Base-by-base conservation (phyloP, 37 sponge, comb jelly and placozoan species). In the Amphimedon queenslandica region DNA sequence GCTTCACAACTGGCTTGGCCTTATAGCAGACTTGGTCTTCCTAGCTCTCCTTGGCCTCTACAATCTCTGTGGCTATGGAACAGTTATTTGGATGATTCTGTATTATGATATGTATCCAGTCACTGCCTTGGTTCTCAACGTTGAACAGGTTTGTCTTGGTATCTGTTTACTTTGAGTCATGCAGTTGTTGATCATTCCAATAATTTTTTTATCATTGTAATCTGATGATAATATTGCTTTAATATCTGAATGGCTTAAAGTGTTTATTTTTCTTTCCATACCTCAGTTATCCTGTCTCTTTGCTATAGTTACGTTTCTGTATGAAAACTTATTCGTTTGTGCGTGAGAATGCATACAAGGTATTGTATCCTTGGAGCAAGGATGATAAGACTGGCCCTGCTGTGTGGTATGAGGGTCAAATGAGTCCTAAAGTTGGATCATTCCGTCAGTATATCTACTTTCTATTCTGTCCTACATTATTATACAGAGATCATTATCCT, bases 321-420 rank as follows among this genome's bases (percentile, higher is more conserved):
- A 77, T 93, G 87, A 93, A 93, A 47, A 64, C 77, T 32, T 81
- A 90, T 58, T 89, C 94, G 35, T 93, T 86, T 56, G 47, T 90
- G 34, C 79, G 94, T 31, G 94, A 93, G 75, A 93, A 85, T 75
- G 90, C 83, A 6, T 77, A 79, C 80, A 93, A 92, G 77, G 88
- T 92, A 38, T 58, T 92, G 3, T 66, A 73, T 56, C 92, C 92
- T 8, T 86, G 87, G 84, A 36, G 74, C 43, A 71, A 83, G 33
- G 78, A 80, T 80, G 84, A 86, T 37, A 74, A 74, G 51, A 24
- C 35, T 30, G 90, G 90, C 23, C 90, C 90, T n/a, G 74, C 84
- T 10, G 77, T 84, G 73, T 84, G 84, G 90, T 90, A 90, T 63
- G 69, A 40, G 20, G 90, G 90, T n/a, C 90, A 90, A 41, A 77